A percentile compares a stretch with the other conserved stretches of the same genome.
These are phyloP conservation scores for Montipora capitata DNA, from an alignment of 92 coral and sea anemone genomes.

Conservation along the genomic window DNA sequence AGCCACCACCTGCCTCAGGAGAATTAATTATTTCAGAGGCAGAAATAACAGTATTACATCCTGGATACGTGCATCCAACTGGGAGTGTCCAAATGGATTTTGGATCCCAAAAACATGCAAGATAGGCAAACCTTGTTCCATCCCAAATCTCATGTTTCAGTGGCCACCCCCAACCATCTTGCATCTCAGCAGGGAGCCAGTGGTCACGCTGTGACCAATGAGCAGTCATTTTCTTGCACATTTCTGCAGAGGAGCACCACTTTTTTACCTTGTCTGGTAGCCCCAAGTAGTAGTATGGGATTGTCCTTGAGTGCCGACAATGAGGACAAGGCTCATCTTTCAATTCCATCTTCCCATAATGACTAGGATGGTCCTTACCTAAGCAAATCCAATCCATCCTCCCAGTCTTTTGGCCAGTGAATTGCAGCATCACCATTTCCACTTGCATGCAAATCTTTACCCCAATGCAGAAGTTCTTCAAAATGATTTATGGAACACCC, in stretches of 20 bases:
- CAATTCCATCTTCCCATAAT: constrained; percentile 79
- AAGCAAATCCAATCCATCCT: constrained; percentile 72
- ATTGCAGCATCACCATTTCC: constrained; percentile 54
- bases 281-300: constrained; percentile 82
- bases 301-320: constrained; percentile 73
- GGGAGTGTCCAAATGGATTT: constrained; percentile 77
- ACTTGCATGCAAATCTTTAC: constrained; percentile 51
- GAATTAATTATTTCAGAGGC: constrained; percentile 46
- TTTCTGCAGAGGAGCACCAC: constrained; percentile 68
- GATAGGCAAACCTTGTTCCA: constrained; percentile 81
- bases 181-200: constrained; percentile 77
- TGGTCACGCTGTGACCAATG: constrained; percentile 85
- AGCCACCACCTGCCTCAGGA: constrained; percentile 71
- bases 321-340: constrained; percentile 72
- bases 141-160: constrained; percentile 82
- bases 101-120: constrained; percentile 85
- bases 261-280: constrained; percentile 77
- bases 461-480: constrained; percentile 64
- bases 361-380: constrained; percentile 61
- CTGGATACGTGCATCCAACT: constrained; percentile 74
- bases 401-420: constrained; percentile 79
- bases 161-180: constrained; percentile 63
- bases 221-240: constrained; percentile 79
- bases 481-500: constrained; percentile 68
- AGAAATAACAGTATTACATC: constrained; percentile 73